Evolutionary conservation across 2,113 vertebrate genomes (phyloP).

Genomic region (Pterocles gutturalis): DNA sequence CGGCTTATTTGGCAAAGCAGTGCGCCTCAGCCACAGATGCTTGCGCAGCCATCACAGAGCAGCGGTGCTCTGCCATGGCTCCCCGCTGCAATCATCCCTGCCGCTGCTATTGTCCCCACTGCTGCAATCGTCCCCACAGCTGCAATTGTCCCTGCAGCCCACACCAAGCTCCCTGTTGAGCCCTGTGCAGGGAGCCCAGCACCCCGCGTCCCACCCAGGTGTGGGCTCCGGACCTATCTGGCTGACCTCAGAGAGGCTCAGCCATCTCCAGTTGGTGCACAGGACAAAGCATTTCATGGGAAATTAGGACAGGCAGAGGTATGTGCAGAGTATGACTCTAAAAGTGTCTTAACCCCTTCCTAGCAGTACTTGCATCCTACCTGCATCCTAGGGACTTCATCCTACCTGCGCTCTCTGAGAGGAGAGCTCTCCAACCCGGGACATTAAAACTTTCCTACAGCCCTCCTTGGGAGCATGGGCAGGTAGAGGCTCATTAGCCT

Average conservation of each 20-base stretch:
- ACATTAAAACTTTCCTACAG: not conserved
- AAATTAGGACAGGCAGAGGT: not conserved
- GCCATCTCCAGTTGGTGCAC: not conserved
- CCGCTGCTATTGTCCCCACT: not conserved
- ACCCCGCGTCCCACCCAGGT: fast-evolving
- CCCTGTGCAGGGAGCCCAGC: not conserved
- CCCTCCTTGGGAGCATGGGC: not conserved
- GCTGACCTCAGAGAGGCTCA: not conserved
- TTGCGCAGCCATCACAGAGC: fast-evolving
- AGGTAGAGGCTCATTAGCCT: not conserved
- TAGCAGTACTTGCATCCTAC: not conserved
- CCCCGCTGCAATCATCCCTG: fast-evolving
- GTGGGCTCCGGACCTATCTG: not conserved
- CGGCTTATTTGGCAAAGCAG: not conserved
- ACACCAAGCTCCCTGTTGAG: not conserved
- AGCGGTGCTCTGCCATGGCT: not conserved
- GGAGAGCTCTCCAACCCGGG: not conserved
- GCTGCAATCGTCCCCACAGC: fast-evolving
- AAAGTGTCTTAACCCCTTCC: not conserved
- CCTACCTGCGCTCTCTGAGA: not conserved
- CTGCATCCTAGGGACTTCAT: not conserved
- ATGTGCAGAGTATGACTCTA: fast-evolving
- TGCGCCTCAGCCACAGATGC: fast-evolving
- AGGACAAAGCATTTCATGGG: not conserved
- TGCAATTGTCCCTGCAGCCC: fast-evolving